Evolutionary conservation across 2,888 invertebrate genomes (phyloP).

Genomic region (Nasonia oneida): DNA sequence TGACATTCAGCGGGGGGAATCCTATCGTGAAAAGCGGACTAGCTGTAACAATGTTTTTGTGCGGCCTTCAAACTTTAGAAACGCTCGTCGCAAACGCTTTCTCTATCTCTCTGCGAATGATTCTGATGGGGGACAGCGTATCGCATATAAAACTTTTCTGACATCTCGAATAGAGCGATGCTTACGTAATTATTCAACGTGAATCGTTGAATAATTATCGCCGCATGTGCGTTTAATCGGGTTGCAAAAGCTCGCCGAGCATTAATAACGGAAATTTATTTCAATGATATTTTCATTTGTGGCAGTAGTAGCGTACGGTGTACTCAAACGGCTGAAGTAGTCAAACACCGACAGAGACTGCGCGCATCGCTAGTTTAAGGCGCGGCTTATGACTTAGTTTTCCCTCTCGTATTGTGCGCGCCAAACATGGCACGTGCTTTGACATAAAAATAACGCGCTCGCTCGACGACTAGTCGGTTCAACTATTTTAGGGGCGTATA

Average conservation of each 20-base stretch:
- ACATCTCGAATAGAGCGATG: too few species aligned
- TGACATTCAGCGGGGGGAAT: background rate
- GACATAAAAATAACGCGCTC: constrained; percentile 22
- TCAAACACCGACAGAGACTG: background rate
- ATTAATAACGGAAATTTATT: constrained; percentile 23
- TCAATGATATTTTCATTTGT: background rate
- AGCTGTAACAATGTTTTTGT: background rate
- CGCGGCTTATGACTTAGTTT: constrained; percentile 36
- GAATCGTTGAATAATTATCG: too few species aligned
- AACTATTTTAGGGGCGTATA: constrained; percentile 20
- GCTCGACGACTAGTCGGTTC: background rate
- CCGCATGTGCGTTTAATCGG: background rate
- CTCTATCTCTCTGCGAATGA: too few species aligned
- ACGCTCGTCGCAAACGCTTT: background rate
- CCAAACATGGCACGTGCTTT: background rate
- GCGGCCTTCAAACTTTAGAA: background rate
- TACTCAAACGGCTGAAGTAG: background rate
- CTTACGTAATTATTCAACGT: background rate
- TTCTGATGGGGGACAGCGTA: too few species aligned
- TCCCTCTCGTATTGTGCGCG: constrained; percentile 9
- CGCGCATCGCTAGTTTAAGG: constrained; percentile 23
- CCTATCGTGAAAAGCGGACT: background rate
- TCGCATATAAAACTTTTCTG: too few species aligned
- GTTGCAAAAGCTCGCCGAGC: background rate
- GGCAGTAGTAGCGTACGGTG: background rate